A percentile compares a stretch with the other conserved stretches of the same genome.
phyloP scores from a whole-genome alignment of 2,113 vertebrate genomes.

The Osmerus mordax region DNA sequence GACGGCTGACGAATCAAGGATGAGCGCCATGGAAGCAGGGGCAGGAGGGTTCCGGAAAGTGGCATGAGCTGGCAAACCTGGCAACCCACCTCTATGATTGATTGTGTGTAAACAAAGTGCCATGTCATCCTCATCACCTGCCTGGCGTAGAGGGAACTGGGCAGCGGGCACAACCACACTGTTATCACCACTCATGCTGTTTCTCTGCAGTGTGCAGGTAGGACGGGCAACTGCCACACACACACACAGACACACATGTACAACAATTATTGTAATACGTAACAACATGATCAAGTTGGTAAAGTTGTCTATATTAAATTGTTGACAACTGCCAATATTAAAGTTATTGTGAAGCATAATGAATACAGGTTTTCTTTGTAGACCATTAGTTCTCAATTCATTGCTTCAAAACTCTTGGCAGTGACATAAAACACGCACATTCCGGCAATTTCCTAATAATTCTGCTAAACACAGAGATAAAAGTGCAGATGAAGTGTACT shows the following conservation, averaged over 20 bases:
- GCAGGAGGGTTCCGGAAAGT: constrained; percentile 13
- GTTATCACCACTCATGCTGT: constrained; percentile 43
- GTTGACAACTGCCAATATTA: too few relatives aligned
- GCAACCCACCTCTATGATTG: constrained; percentile 6
- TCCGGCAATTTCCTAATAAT: too few relatives aligned
- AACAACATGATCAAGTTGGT: too few relatives aligned
- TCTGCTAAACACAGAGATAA: too few relatives aligned
- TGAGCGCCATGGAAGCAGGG: constrained; percentile 15
- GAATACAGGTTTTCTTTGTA: too few relatives aligned
- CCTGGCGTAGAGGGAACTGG: constrained; percentile 36
- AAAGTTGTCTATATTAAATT: too few relatives aligned
- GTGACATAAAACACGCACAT: too few relatives aligned
- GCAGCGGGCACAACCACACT: constrained; percentile 7
- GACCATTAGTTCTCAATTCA: too few relatives aligned
- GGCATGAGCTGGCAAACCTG: constrained; percentile 33
- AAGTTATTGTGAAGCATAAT: too few relatives aligned
- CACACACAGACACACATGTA: neutral
- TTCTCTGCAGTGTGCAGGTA: constrained; percentile 57
- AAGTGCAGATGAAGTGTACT: too few relatives aligned
- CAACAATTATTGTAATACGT: neutral
- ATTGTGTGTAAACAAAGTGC: constrained; percentile 50
- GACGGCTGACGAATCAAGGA: neutral
- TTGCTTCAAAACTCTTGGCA: too few relatives aligned
- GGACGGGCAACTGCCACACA: constrained; percentile 5
- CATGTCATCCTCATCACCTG: constrained; percentile 49